Conservation (phyloP, 1,140 invertebrate genomes). For the Drosophila mauritiana region DNA sequence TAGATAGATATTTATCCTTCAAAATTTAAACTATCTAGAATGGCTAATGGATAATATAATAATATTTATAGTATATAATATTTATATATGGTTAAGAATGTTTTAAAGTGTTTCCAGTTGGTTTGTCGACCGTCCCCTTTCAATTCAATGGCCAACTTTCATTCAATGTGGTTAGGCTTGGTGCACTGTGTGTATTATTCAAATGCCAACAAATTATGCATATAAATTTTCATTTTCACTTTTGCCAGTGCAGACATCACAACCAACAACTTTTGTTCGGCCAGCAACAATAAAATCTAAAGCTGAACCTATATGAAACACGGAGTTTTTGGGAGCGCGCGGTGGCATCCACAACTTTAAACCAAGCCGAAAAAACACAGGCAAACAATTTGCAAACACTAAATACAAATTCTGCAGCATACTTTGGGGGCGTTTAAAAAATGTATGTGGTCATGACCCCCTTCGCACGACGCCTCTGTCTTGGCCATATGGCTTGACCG, state of each 20-base stretch:
- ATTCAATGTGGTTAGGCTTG: conserved; percentile 29
- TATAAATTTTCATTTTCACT: conserved; percentile 53
- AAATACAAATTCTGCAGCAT: conserved; percentile 56
- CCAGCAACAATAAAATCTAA: conserved; percentile 22
- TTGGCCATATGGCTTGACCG: background rate
- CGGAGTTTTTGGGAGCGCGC: background rate
- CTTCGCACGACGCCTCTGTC: background rate
- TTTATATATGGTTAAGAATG: background rate
- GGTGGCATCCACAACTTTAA: conserved; percentile 29
- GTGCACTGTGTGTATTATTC: conserved; percentile 41
- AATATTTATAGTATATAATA: too few relatives aligned
- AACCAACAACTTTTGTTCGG: conserved; percentile 30
- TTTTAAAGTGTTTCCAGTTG: conserved; percentile 1
- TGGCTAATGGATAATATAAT: background rate
- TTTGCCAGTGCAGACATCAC: conserved; percentile 34
- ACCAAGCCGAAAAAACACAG: conserved; percentile 15
- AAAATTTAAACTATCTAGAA: too few relatives aligned
- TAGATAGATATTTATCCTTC: too few relatives aligned
- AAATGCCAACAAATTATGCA: conserved; percentile 48
- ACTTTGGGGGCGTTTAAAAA: conserved; percentile 59
- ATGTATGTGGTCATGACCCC: conserved; percentile 53
- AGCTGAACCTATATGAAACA: background rate
- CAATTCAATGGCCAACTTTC: conserved; percentile 44
- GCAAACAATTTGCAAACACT: conserved; percentile 58
- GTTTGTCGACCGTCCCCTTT: background rate